phyloP scores from a whole-genome alignment of 2,113 vertebrate genomes.

The Phrynosoma platyrhinos region DNA sequence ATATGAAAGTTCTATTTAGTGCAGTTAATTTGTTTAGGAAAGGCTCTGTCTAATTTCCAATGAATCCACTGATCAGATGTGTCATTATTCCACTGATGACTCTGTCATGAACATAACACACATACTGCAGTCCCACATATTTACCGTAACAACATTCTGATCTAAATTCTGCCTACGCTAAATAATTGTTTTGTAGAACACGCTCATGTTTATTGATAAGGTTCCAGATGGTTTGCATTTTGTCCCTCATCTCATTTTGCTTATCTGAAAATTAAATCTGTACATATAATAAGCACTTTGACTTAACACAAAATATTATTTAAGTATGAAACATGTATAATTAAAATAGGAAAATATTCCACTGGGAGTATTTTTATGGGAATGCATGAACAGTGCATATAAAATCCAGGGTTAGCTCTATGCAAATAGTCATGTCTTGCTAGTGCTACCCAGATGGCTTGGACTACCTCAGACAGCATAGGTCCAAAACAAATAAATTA shows the following conservation, averaged over 20 bases:
- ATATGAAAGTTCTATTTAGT: slow-evolving; percentile 32
- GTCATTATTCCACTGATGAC: slow-evolving; percentile 18
- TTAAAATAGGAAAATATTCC: neutral
- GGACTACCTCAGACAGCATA: neutral
- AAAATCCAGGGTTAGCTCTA: neutral
- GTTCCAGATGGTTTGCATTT: neutral
- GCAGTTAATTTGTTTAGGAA: slow-evolving; percentile 31
- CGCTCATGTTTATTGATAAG: fast-evolving
- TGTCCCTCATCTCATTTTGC: neutral
- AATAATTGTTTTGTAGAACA: neutral
- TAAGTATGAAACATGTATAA: neutral
- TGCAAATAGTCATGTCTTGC: neutral
- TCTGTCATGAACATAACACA: neutral
- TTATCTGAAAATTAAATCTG: neutral
- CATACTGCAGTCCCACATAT: slow-evolving; percentile 8
- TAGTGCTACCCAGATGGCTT: neutral
- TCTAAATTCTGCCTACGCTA: slow-evolving; percentile 27
- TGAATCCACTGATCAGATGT: slow-evolving; percentile 31
- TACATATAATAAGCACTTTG: neutral
- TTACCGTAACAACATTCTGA: neutral
- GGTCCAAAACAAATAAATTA: too few relatives aligned
- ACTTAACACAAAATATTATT: neutral
- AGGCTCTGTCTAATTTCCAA: slow-evolving; percentile 36
- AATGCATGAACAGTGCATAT: neutral
- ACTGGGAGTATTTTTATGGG: neutral